phyloP scores from a whole-genome alignment of 2,888 invertebrate species.

The Euplagia quadripunctaria region DNA sequence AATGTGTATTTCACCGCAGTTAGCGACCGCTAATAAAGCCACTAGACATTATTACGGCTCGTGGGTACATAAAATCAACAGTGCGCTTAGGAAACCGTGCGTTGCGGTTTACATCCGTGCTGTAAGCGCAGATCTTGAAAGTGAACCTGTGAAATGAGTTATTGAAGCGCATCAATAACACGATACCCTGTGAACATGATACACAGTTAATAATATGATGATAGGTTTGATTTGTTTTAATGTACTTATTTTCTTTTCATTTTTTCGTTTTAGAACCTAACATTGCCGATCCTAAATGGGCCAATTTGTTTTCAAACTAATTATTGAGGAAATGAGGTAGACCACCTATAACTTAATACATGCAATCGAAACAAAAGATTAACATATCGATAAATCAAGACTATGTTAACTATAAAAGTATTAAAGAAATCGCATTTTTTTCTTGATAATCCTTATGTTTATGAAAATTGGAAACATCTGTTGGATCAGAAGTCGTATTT shows the following conservation, averaged over 20 bases:
- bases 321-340: no score
- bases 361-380: no score
- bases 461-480: neutral
- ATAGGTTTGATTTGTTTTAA: conserved; percentile 34
- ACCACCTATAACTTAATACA: no score
- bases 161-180: conserved; percentile 80
- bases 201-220: conserved; percentile 57
- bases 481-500: neutral
- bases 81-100: conserved; percentile 65
- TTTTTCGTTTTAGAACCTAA: neutral
- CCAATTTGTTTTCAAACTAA: no score
- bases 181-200: conserved; percentile 74
- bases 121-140: conserved; percentile 76
- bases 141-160: conserved; percentile 84
- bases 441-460: neutral
- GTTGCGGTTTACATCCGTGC: conserved; percentile 77
- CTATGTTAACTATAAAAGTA: neutral
- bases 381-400: no score
- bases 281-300: no score
- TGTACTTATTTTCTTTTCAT: neutral
- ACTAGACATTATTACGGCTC: conserved; percentile 33
- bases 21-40: conserved; percentile 37
- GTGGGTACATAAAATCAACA: conserved; percentile 62
- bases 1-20: conserved; percentile 45
- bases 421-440: neutral